Percentiles rank a stretch among this genome's conserved stretches.
Evolutionary conservation across 2,888 invertebrate species (phyloP).

Genomic region (Physocephala rufipes): DNA sequence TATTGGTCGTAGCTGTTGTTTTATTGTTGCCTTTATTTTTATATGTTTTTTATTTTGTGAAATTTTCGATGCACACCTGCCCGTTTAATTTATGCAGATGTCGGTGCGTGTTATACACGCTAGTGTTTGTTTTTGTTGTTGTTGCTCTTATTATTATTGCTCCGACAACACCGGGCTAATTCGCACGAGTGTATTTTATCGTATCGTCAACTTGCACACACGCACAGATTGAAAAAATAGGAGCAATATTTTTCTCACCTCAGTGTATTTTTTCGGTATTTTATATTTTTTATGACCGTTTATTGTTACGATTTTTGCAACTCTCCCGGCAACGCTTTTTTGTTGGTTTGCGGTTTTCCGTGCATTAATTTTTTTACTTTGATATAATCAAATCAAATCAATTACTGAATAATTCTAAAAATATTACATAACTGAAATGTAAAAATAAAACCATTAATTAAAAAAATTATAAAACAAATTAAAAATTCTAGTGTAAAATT

Average conservation of each 20-base stretch:
- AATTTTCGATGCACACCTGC: constrained; percentile 35
- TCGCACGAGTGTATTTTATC: constrained; percentile 14
- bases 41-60: constrained; percentile 13
- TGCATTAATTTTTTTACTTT: too few relatives aligned
- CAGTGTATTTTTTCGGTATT: background rate
- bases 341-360: too few relatives aligned
- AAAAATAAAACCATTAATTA: too few relatives aligned
- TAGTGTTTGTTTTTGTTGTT: background rate
- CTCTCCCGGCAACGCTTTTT: background rate
- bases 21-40: too few relatives aligned
- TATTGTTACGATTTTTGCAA: background rate
- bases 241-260: background rate
- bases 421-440: too few relatives aligned
- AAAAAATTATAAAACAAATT: too few relatives aligned
- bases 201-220: constrained; percentile 10
- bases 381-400: too few relatives aligned
- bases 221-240: too few relatives aligned
- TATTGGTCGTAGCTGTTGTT: too few relatives aligned
- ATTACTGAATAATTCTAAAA: too few relatives aligned
- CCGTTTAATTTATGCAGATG: constrained; percentile 38
- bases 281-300: background rate
- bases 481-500: background rate
- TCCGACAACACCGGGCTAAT: background rate
- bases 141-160: constrained; percentile 4
- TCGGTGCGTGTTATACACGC: constrained; percentile 18